phyloP scores from a whole-genome alignment of 2,113 vertebrate species.

The Archilochus colubris region DNA sequence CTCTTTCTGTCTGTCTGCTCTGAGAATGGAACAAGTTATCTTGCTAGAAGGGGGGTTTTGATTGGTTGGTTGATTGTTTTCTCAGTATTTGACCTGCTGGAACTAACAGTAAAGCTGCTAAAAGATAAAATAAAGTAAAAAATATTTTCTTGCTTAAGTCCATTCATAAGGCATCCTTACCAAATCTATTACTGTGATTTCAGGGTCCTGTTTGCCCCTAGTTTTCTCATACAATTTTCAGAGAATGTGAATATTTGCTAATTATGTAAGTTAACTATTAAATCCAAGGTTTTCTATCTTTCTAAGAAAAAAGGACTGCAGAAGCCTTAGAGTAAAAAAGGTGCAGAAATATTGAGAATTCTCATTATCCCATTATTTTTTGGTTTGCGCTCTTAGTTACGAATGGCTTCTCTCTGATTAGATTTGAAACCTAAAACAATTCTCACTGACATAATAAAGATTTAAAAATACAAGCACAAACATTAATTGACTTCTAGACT shows the following conservation, averaged over 20 bases:
- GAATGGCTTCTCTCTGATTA: slow-evolving; percentile 29
- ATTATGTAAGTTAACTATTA: not conserved
- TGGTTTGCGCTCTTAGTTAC: not conserved
- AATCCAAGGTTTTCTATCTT: slow-evolving; percentile 21
- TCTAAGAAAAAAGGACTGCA: not conserved
- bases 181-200: not conserved
- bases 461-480: not conserved
- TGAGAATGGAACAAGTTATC: not conserved
- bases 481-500: not conserved
- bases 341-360: not conserved
- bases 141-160: not conserved
- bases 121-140: not conserved
- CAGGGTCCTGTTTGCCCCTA: not conserved
- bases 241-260: not conserved
- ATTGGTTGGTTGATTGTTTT: not conserved
- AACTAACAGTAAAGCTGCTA: not conserved
- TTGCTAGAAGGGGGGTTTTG: not conserved
- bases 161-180: not conserved
- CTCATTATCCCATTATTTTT: not conserved
- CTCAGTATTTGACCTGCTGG: not conserved
- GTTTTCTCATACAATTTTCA: not conserved
- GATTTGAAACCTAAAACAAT: slow-evolving; percentile 39
- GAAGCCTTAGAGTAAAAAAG: not conserved
- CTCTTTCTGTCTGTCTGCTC: not conserved
- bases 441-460: not conserved